Percentiles rank a stretch among this genome's conserved stretches.
phyloP scores from a whole-genome alignment of 2,113 vertebrate genomes.

The Callaeas wilsoni region DNA sequence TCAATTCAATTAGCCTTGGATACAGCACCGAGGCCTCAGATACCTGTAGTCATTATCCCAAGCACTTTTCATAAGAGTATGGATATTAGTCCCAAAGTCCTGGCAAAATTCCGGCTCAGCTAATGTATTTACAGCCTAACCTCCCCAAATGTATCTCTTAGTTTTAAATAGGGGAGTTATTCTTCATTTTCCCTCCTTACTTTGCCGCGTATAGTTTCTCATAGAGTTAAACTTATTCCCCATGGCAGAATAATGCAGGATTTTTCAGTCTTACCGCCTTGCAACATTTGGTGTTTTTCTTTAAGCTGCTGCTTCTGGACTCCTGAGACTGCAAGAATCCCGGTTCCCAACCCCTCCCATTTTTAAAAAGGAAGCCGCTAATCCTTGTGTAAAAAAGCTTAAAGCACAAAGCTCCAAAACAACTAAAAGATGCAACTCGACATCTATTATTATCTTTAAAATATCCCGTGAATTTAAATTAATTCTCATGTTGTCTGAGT shows the following conservation, averaged over 20 bases:
- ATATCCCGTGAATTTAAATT: background rate
- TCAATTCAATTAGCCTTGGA: slow-evolving; percentile 60
- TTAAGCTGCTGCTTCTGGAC: slow-evolving; percentile 36
- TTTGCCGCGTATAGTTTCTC: background rate
- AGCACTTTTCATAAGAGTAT: slow-evolving; percentile 51
- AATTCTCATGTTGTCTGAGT: background rate
- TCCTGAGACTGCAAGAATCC: slow-evolving; percentile 33
- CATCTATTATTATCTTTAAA: slow-evolving; percentile 34
- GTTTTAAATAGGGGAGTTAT: slow-evolving; percentile 17
- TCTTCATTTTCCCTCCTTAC: background rate
- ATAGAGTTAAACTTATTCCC: slow-evolving; percentile 10
- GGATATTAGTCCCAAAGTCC: slow-evolving; percentile 55
- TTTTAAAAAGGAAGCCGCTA: slow-evolving; percentile 12
- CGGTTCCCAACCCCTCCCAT: background rate
- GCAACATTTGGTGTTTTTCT: slow-evolving; percentile 43
- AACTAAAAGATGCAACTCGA: slow-evolving; percentile 14
- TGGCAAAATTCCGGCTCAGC: slow-evolving; percentile 51
- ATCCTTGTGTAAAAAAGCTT: slow-evolving; percentile 44
- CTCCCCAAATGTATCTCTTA: background rate
- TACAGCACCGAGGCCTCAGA: background rate
- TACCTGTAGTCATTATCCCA: slow-evolving; percentile 52
- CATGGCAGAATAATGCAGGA: background rate
- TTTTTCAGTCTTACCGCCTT: background rate
- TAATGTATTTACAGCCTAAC: slow-evolving; percentile 43
- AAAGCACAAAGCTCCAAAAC: slow-evolving; percentile 34